Evolutionary conservation across 2,113 vertebrate species (phyloP).

Genomic region (Progne subis): DNA sequence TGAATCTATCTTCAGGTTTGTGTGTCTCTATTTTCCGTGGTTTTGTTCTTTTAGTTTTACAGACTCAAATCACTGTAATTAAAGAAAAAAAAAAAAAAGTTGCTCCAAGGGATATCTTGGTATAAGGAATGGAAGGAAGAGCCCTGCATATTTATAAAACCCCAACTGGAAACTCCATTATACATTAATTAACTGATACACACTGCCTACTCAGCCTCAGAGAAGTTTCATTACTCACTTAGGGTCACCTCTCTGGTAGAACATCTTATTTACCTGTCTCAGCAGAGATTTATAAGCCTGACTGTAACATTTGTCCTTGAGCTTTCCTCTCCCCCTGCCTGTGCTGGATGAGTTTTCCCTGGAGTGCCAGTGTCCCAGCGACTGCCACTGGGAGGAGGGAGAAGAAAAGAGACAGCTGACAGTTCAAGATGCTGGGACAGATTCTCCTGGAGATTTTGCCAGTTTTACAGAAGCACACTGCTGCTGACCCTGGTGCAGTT

Average conservation of each 20-base stretch:
- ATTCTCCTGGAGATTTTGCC: background rate
- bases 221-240: constrained; percentile 18
- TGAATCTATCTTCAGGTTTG: background rate
- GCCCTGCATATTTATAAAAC: background rate
- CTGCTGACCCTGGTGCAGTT: background rate
- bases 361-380: background rate
- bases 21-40: background rate
- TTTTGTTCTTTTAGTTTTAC: background rate
- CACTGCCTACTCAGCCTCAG: background rate
- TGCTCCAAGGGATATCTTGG: background rate
- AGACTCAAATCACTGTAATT: background rate
- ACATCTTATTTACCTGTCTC: constrained; percentile 1
- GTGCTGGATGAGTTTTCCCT: background rate
- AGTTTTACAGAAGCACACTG: background rate
- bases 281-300: background rate
- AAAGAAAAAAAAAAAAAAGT: background rate
- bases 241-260: background rate
- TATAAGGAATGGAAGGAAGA: background rate
- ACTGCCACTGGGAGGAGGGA: background rate
- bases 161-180: background rate
- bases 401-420: background rate
- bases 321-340: background rate
- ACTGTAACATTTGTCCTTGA: background rate
- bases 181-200: background rate
- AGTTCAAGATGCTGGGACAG: background rate